These are phyloP conservation scores for Thumatha senex DNA, from an alignment of 2,888 invertebrate species.

Conservation along the genomic window DNA sequence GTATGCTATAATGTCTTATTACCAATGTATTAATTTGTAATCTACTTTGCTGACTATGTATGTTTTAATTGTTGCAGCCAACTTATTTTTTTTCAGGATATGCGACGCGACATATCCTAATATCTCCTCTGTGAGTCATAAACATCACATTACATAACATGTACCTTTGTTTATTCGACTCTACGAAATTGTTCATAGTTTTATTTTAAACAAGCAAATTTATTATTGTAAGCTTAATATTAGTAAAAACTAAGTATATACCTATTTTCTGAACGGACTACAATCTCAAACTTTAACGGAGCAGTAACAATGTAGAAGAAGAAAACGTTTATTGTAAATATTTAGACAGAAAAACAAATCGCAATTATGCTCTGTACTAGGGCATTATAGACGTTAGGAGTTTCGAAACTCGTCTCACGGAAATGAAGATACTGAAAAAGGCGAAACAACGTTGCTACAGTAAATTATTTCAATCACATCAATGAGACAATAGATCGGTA, in stretches of 20 bases:
- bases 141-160: too few relatives aligned
- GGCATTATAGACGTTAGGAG: constrained; percentile 26
- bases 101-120: too few relatives aligned
- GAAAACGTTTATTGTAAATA: constrained; percentile 8
- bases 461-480: constrained; percentile 36
- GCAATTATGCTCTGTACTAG: constrained; percentile 22
- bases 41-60: too few relatives aligned
- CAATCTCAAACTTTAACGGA: constrained; percentile 9
- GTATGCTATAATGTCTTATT: too few relatives aligned
- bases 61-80: too few relatives aligned
- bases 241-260: constrained; percentile 1
- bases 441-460: constrained; percentile 12
- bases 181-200: too few relatives aligned
- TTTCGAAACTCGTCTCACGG: constrained; percentile 24
- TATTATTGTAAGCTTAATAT: too few relatives aligned
- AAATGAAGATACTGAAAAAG: constrained; percentile 25
- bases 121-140: too few relatives aligned
- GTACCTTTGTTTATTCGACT: too few relatives aligned
- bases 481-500: constrained; percentile 38
- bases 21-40: too few relatives aligned
- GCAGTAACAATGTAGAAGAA: constrained; percentile 5
- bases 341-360: constrained; percentile 26
- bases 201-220: too few relatives aligned
- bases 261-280: constrained; percentile 6
- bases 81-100: too few relatives aligned